Evolutionary conservation across 1,140 invertebrate genomes (phyloP).

Genomic region (Drosophila azteca): DNA sequence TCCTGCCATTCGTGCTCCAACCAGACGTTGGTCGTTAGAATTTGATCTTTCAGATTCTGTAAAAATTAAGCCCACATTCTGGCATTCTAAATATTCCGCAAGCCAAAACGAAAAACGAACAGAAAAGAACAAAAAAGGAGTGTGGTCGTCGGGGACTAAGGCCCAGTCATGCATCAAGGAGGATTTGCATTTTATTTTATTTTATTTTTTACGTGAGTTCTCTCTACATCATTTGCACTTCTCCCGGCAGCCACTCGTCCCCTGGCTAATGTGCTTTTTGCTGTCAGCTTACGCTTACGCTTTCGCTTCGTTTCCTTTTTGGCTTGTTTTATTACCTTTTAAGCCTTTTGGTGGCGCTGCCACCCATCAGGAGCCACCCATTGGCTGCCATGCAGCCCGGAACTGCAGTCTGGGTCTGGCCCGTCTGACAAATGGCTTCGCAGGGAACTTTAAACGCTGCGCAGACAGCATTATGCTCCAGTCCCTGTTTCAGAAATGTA

Average conservation of each 20-base stretch:
- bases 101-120: conserved; percentile 6
- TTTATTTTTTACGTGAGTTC: conserved; percentile 14
- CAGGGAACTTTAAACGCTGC: conserved; percentile 41
- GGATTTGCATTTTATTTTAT: conserved; percentile 65
- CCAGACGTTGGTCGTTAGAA: conserved; percentile 98
- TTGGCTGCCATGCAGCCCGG: conserved; percentile 47
- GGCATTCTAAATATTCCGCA: conserved; percentile 2
- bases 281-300: conserved; percentile 76
- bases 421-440: conserved; percentile 64
- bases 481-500: conserved; percentile 30
- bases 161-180: conserved; percentile 65
- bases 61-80: conserved; percentile 28
- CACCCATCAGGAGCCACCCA: conserved; percentile 1
- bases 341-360: conserved; percentile 67
- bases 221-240: conserved; percentile 24
- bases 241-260: conserved; percentile 10
- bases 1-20: conserved; percentile 98
- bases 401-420: conserved; percentile 51
- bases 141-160: conserved; percentile 11
- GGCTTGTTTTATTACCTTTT: conserved; percentile 81
- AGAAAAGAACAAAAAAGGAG: neutral
- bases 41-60: conserved; percentile 98
- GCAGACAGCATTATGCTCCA: conserved; percentile 29
- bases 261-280: conserved; percentile 76
- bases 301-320: conserved; percentile 53